Percentiles rank a stretch among this genome's conserved stretches.
Conservation (phyloP, 2,888 invertebrate genomes). For the Stomorhina lunata region DNA sequence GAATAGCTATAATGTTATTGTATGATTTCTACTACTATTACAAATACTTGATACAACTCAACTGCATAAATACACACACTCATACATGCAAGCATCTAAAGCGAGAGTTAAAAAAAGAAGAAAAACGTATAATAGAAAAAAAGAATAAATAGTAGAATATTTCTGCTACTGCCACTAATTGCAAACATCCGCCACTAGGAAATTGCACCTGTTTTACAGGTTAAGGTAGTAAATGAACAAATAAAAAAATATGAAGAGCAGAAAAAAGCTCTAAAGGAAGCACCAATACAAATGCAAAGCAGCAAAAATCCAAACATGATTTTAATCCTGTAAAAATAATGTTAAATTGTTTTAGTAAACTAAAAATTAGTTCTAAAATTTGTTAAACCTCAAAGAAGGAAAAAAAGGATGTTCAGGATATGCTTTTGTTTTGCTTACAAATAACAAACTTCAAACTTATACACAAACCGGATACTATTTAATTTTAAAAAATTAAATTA, state of each 20-base stretch:
- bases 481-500: no score
- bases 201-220: constrained; percentile 63
- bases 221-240: constrained; percentile 35
- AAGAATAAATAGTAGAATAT: constrained; percentile 16
- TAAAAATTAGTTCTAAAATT: background rate
- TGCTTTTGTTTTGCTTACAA: background rate
- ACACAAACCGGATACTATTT: background rate
- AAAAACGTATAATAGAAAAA: background rate
- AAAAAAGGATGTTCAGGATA: background rate
- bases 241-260: background rate
- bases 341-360: background rate
- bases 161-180: constrained; percentile 60
- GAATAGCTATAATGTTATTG: constrained; percentile 18
- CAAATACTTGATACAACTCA: constrained; percentile 31
- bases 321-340: background rate
- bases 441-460: background rate
- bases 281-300: constrained; percentile 19
- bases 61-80: no score
- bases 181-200: constrained; percentile 66
- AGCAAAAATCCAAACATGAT: background rate
- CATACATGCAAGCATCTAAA: constrained; percentile 10
- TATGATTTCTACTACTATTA: background rate
- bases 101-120: background rate
- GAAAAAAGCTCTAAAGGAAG: background rate
- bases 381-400: background rate